Percentiles rank a stretch among this genome's conserved stretches.
Conservation (phyloP, 2,888 invertebrate genomes). For the Spicauda simplicius region DNA sequence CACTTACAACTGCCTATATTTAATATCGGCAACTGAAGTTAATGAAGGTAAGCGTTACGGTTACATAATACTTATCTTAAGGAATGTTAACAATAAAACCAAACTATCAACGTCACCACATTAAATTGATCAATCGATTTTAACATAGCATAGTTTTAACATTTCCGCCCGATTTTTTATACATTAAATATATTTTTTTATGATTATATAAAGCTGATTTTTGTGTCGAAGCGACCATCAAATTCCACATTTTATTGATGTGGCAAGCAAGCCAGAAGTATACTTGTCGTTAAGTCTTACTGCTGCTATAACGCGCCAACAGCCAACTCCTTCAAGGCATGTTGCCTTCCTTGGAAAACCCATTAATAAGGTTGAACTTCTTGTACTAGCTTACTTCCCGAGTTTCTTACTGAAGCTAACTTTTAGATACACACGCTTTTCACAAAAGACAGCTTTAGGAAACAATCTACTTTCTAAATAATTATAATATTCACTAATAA, state of each 20-base stretch:
- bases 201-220: constrained; percentile 9
- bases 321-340: background rate
- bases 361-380: background rate
- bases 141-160: constrained; percentile 15
- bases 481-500: constrained; percentile 54
- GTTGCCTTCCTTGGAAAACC: background rate
- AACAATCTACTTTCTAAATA: constrained; percentile 57
- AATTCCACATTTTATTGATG: background rate
- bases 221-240: constrained; percentile 6
- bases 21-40: constrained; percentile 44
- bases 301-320: background rate
- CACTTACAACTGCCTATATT: constrained; percentile 43
- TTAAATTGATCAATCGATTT: constrained; percentile 27
- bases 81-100: constrained; percentile 69
- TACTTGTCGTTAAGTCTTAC: background rate
- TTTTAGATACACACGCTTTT: constrained; percentile 26
- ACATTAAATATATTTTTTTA: constrained; percentile 6
- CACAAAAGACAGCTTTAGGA: constrained; percentile 27
- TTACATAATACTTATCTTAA: constrained; percentile 42
- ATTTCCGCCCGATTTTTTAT: background rate
- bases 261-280: background rate
- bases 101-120: constrained; percentile 39
- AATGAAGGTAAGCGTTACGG: constrained; percentile 39
- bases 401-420: background rate
- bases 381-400: background rate